These are phyloP conservation scores for Habrosyne pyritoides DNA, from an alignment of 2,888 invertebrate genomes.

Conservation along the genomic window DNA sequence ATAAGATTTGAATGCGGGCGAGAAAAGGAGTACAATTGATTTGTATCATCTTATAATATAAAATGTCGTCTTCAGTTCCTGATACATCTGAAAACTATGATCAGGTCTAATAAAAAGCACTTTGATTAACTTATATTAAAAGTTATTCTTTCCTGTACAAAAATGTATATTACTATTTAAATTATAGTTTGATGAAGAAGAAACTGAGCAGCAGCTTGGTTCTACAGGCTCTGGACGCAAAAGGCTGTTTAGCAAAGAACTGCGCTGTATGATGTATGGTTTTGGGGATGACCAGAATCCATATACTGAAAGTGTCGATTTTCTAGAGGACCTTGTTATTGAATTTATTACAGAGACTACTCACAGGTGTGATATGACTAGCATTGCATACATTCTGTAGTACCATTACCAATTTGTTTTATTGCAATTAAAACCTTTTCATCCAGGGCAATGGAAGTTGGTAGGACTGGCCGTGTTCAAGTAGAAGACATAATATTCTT, in stretches of 20 bases:
- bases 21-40: no score
- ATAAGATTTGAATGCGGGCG: no score
- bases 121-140: neutral
- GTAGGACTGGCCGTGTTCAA: conserved; percentile 97
- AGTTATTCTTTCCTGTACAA: neutral
- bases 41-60: neutral
- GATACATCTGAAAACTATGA: conserved; percentile 71
- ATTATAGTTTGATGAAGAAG: conserved; percentile 86
- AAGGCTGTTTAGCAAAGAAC: conserved; percentile 94
- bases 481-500: conserved; percentile 99
- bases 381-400: no score
- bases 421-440: conserved; percentile 1
- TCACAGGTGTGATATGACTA: conserved; percentile 88
- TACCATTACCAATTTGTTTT: neutral
- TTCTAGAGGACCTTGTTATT: conserved; percentile 98
- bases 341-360: conserved; percentile 98
- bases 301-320: conserved; percentile 98
- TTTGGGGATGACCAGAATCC: conserved; percentile 99
- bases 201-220: conserved; percentile 87
- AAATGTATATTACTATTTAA: neutral
- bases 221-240: conserved; percentile 89
- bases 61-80: conserved; percentile 62
- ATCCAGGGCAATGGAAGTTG: conserved; percentile 96
- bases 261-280: conserved; percentile 99
- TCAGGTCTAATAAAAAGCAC: conserved; percentile 46